A percentile compares a stretch with the other conserved stretches of the same genome.
These are phyloP conservation scores for Cetonia aurata DNA, from an alignment of 2,888 invertebrate species.

Conservation along the genomic window DNA sequence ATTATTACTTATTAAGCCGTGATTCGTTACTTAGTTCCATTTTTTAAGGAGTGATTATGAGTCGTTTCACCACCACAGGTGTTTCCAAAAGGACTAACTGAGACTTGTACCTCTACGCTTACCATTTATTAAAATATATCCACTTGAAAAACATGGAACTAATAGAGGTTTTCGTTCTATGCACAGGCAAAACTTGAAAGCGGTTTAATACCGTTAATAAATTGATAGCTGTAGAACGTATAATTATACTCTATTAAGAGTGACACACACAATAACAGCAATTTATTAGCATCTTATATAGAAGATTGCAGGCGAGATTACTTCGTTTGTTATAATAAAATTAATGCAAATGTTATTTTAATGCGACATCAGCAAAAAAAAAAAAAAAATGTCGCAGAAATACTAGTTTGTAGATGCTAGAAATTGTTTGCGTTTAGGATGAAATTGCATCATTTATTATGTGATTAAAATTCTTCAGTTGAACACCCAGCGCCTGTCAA, in stretches of 20 bases:
- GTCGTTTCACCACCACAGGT: conserved; percentile 22
- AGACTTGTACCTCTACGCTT: neutral
- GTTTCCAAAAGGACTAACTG: conserved; percentile 1
- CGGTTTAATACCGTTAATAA: conserved; percentile 10
- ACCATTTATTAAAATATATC: no score
- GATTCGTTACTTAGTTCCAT: conserved; percentile 3
- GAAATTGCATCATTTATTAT: conserved; percentile 6
- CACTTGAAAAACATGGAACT: neutral
- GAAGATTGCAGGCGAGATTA: conserved; percentile 16
- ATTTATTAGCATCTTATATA: conserved; percentile 22
- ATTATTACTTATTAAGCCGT: conserved; percentile 10
- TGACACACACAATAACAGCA: conserved; percentile 20
- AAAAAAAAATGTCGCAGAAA: neutral
- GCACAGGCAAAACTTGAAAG: conserved; percentile 6
- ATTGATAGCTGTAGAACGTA: conserved; percentile 34
- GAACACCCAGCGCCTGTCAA: neutral
- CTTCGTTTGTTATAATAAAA: conserved; percentile 17
- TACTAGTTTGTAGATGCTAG: neutral
- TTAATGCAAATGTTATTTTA: conserved; percentile 27
- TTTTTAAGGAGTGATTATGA: neutral
- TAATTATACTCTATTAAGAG: conserved; percentile 37
- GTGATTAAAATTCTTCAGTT: neutral
- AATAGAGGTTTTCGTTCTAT: conserved; percentile 1
- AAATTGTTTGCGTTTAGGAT: conserved; percentile 6
- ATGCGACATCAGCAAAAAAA: neutral